Percentiles rank a stretch among this genome's conserved stretches.
Evolutionary conservation across 2,888 invertebrate genomes (phyloP).

Genomic region (Trachelus iudaicus): DNA sequence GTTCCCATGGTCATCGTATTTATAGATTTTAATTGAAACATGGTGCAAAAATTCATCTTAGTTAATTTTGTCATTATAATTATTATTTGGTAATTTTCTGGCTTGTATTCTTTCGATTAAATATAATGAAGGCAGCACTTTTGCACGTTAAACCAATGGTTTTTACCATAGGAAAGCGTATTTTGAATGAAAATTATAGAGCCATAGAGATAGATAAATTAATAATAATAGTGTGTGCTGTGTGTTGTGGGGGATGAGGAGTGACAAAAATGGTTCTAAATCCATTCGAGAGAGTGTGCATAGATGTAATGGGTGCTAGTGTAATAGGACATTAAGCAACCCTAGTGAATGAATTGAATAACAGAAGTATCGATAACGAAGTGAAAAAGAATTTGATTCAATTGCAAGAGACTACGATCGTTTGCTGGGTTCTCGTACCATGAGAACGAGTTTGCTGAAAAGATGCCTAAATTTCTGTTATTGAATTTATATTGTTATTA

Average conservation of each 20-base stretch:
- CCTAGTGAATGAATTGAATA: slow-evolving; percentile 46
- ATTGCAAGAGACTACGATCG: too few species aligned
- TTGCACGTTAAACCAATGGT: neutral
- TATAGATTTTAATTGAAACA: slow-evolving; percentile 7
- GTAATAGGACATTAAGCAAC: slow-evolving; percentile 32
- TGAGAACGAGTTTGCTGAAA: too few species aligned
- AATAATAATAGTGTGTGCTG: too few species aligned
- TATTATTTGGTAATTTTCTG: neutral
- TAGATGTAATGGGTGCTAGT: slow-evolving; percentile 31
- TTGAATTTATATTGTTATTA: slow-evolving; percentile 42
- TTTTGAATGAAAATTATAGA: neutral
- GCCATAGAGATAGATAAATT: neutral
- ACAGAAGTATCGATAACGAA: slow-evolving; percentile 25
- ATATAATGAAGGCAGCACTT: neutral
- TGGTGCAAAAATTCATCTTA: neutral
- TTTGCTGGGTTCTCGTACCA: too few species aligned
- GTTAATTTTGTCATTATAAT: neutral
- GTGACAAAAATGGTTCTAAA: neutral
- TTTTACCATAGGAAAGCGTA: neutral
- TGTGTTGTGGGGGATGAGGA: neutral
- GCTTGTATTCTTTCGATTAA: neutral
- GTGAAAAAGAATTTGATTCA: neutral
- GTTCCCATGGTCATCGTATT: slow-evolving; percentile 45
- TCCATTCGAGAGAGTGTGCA: slow-evolving; percentile 7
- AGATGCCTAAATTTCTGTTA: slow-evolving; percentile 30